These are phyloP conservation scores for Cossypha dichroa DNA, from an alignment of 2,797 vertebrate species.

Conservation along the genomic window DNA sequence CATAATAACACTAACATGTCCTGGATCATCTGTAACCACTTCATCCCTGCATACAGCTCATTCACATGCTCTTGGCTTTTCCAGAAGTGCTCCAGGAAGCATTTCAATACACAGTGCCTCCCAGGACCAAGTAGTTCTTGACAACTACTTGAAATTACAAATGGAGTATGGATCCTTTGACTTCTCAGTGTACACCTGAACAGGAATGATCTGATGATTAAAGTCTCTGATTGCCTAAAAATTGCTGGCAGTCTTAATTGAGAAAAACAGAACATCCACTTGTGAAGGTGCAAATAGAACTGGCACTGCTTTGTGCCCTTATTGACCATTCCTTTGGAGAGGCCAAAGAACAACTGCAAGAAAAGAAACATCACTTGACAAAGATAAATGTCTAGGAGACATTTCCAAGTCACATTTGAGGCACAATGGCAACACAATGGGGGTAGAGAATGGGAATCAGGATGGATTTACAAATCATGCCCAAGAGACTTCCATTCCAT, in stretches of 20 bases:
- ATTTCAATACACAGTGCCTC: neutral
- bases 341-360: neutral
- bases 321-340: neutral
- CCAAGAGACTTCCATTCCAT: neutral
- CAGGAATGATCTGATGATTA: neutral
- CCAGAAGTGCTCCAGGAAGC: conserved; percentile 7
- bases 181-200: neutral
- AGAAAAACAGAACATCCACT: neutral
- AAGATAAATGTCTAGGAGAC: neutral
- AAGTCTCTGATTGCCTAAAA: neutral
- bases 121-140: neutral
- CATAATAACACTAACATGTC: conserved; percentile 21
- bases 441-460: neutral
- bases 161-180: neutral
- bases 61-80: neutral
- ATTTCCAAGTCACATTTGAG: neutral
- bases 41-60: neutral
- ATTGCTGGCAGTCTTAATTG: fast-evolving
- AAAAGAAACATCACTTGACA: neutral
- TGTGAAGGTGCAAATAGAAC: neutral
- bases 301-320: neutral
- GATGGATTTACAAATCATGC: neutral
- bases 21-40: neutral
- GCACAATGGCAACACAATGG: neutral
- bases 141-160: neutral